phyloP scores from a whole-genome alignment of 2,797 vertebrate genomes.

The Cetoscarus ocellatus region DNA sequence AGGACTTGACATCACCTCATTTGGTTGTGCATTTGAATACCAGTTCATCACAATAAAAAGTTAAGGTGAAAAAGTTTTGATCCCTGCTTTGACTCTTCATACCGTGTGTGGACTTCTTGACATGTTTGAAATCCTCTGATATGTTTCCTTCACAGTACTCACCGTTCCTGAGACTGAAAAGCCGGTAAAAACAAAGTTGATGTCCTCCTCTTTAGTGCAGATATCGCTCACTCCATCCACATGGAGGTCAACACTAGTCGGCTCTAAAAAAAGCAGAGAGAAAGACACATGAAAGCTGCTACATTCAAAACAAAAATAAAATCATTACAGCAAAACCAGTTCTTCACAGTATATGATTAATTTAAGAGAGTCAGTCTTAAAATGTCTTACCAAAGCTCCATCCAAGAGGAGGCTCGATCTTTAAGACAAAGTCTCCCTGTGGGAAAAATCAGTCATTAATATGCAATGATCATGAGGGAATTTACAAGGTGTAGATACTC shows the following conservation, averaged over 20 bases:
- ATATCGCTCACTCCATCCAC: slow-evolving; percentile 96
- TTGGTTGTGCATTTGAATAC: too few relatives aligned
- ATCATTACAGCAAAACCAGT: neutral
- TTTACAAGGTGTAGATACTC: neutral
- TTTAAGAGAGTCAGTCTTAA: neutral
- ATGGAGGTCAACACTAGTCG: slow-evolving; percentile 93
- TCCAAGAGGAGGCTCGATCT: slow-evolving; percentile 96
- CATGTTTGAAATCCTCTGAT: neutral
- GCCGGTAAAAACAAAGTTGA: slow-evolving; percentile 97
- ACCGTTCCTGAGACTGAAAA: slow-evolving; percentile 96
- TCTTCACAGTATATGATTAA: neutral
- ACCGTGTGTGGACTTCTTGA: too few relatives aligned
- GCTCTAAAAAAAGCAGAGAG: slow-evolving; percentile 82
- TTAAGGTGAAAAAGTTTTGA: neutral
- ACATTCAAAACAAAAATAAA: neutral
- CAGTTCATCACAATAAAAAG: too few relatives aligned
- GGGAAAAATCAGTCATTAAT: neutral
- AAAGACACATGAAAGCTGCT: neutral
- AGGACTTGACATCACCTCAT: too few relatives aligned
- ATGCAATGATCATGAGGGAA: neutral
- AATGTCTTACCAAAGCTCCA: slow-evolving; percentile 96
- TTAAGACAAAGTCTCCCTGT: slow-evolving; percentile 98
- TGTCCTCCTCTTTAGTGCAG: slow-evolving; percentile 97
- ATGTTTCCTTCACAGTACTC: slow-evolving; percentile 27
- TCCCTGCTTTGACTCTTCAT: neutral